Evolutionary conservation across 2,113 vertebrate genomes (phyloP), one percentile per base, ranked within the genome.

Genomic region (Myrmecophaga tridactyla): DNA sequence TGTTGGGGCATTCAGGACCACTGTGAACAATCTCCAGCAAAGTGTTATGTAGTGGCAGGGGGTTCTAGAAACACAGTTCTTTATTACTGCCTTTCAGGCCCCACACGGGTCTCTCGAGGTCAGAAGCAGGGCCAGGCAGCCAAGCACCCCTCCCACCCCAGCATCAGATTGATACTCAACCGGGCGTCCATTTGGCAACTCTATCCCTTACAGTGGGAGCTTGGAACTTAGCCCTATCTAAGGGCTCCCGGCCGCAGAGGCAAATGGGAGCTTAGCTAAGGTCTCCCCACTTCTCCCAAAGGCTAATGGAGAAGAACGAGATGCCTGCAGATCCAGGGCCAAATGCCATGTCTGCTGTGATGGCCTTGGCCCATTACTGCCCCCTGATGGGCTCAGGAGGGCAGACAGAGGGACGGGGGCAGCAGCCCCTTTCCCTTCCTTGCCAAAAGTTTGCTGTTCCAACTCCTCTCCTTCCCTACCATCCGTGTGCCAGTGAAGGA

Each of bases 11-110:
- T 65, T 81, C 39, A 11, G 73, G n/a, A 31, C 80, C 85, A 60
- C 75, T 95, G 83, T 73, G 77, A 95, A 92, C 69, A 70, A 87
- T 69, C 62, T 70, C 36, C 29, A 84, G 82, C 36, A 86, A 92
- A 90, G 58, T 86, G 31, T 29, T 89, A 31, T n/a, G 65, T 84
- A 75, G 69, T 94, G 73, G 77, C 7, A 82, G 76, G 20, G 31
- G 56, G 89, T 90, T 88, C 78, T 69, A 62, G 48, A 92, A 92
- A 92, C 18, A 17, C 31, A 67, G 43, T 72, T 82, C 73, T 86
- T 84, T 90, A 92, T 90, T 88, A 72, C 10, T 76, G 63, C 31
- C 13, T 92, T 89, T 70, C 10, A 63, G 83, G 48, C 39, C 58
- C 25, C 65, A 39, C 23, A 31, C 34, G 29, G 41, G 29, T 23